These are phyloP conservation scores for Patella ulyssiponensis DNA, from an alignment of 2,888 invertebrate genomes.

Conservation along the genomic window DNA sequence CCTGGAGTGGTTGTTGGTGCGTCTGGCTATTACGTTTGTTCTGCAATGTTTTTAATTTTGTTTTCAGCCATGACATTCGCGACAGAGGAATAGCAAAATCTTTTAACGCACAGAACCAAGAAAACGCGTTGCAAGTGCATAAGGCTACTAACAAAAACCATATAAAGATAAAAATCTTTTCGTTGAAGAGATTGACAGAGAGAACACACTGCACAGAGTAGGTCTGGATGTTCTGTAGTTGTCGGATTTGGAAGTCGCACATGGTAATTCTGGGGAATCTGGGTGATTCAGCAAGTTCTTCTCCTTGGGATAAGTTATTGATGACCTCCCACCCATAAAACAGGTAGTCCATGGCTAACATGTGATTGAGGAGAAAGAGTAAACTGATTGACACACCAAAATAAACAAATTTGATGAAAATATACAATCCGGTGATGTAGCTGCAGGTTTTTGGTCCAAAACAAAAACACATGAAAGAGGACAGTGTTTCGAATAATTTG, in stretches of 20 bases:
- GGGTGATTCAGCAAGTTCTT: slow-evolving; percentile 23
- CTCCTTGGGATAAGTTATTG: slow-evolving; percentile 18
- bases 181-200: slow-evolving; percentile 33
- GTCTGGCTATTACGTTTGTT: neutral
- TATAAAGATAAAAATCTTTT: slow-evolving; percentile 31
- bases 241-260: slow-evolving; percentile 36
- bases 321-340: slow-evolving; percentile 39
- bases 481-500: slow-evolving; percentile 10
- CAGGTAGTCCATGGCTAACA: slow-evolving; percentile 35
- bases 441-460: slow-evolving; percentile 31
- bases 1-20: neutral
- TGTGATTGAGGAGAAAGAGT: slow-evolving; percentile 30
- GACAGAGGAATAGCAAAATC: slow-evolving; percentile 23
- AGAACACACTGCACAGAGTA: slow-evolving; percentile 30
- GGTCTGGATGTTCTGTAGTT: slow-evolving; percentile 22
- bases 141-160: slow-evolving; percentile 34
- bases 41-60: slow-evolving; percentile 22
- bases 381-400: slow-evolving; percentile 27
- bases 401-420: slow-evolving; percentile 36
- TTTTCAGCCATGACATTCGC: slow-evolving; percentile 20
- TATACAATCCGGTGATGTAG: slow-evolving; percentile 34
- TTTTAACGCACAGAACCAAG: slow-evolving; percentile 29
- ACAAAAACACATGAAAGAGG: slow-evolving; percentile 23
- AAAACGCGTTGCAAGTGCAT: slow-evolving; percentile 24
- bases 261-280: slow-evolving; percentile 35